These are phyloP conservation scores for Mesochorus sp. DNA, from an alignment of 2,888 invertebrate genomes.

Conservation along the genomic window DNA sequence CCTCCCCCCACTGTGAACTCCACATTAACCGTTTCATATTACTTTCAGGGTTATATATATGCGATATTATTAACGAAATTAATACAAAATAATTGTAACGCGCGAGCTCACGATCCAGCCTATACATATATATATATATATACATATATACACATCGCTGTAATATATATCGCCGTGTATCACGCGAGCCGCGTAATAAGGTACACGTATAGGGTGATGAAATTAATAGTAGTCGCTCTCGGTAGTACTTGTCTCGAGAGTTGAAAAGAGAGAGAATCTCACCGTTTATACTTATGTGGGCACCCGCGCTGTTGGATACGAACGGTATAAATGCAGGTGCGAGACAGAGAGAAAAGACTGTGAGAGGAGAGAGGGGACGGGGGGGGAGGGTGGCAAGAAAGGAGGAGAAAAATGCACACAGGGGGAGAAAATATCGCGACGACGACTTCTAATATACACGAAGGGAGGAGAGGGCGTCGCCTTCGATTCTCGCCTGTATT, in stretches of 20 bases:
- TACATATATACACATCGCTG: neutral
- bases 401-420: constrained; percentile 3
- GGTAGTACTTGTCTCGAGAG: too few relatives aligned
- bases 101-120: neutral
- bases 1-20: neutral
- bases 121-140: neutral
- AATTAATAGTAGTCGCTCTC: constrained; percentile 63
- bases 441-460: constrained; percentile 19
- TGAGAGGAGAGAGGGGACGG: constrained; percentile 19
- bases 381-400: neutral
- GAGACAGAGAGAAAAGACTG: constrained; percentile 2
- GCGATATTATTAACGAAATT: constrained; percentile 41
- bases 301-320: constrained; percentile 22
- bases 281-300: constrained; percentile 22
- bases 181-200: constrained; percentile 61
- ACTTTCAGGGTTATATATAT: neutral
- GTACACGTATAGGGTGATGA: constrained; percentile 57
- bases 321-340: neutral
- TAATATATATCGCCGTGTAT: constrained; percentile 52
- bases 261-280: constrained; percentile 35
- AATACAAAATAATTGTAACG: constrained; percentile 53
- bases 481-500: constrained; percentile 52
- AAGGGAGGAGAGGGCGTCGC: constrained; percentile 51
- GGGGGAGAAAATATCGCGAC: constrained; percentile 7
- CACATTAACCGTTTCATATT: neutral